phyloP scores from a whole-genome alignment of 2,113 vertebrate species.

The Trachemys scripta region DNA sequence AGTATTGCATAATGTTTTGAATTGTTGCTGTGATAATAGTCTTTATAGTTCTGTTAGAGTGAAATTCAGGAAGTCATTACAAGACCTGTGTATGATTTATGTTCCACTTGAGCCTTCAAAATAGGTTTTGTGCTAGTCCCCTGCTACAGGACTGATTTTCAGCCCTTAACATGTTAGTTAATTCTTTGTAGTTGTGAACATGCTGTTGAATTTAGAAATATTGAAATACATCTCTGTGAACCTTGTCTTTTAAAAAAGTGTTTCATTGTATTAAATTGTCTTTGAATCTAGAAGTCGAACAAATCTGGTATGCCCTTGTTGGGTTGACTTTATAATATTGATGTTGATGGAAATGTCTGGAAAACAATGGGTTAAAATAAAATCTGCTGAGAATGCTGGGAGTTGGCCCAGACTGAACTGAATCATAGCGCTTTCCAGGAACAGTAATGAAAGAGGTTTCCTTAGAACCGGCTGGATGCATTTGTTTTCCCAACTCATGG shows the following conservation, averaged over 20 bases:
- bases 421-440: not conserved
- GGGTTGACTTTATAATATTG: not conserved
- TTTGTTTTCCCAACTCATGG: not conserved
- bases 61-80: not conserved
- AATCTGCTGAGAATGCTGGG: not conserved
- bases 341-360: not conserved
- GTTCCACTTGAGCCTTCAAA: not conserved
- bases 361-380: not conserved
- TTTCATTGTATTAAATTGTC: not conserved
- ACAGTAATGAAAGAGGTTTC: not conserved
- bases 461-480: fast-evolving
- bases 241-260: not conserved
- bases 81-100: not conserved
- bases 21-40: not conserved
- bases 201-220: not conserved
- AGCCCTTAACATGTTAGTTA: not conserved
- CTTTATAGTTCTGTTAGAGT: not conserved
- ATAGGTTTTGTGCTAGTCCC: not conserved
- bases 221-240: not conserved
- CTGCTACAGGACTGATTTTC: not conserved
- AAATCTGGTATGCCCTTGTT: not conserved
- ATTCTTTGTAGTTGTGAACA: not conserved
- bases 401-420: fast-evolving
- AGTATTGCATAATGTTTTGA: conserved; percentile 27
- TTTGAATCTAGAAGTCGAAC: not conserved